Base-by-base conservation (phyloP, 2,888 invertebrate species). In the Melangyna quadrimaculata region DNA sequence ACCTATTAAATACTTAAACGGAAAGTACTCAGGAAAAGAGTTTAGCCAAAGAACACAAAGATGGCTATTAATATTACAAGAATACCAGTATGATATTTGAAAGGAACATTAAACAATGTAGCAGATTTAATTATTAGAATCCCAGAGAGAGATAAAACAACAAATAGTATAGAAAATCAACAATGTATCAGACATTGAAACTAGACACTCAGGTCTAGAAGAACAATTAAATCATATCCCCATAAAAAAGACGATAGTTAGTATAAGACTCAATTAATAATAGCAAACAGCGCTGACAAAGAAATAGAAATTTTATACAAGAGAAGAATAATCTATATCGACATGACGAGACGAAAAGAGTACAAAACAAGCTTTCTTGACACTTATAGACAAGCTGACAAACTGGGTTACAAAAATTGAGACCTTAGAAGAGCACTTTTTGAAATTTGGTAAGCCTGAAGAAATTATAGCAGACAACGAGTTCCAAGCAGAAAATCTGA, bases 291-390 rank as follows among this genome's bases (percentile, higher is more conserved):
- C 8, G 40, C 10, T 12, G 61, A 27, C 4, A 14, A 22, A 43
- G 70, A 78, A 35, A 65, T 70, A n/a, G 67, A 74, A 55, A 40
- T 61, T 1, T 19, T 70, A 17, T 22, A 53, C 29, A 14, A 19
- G 5, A 40, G 40, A 40, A 40, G n/a, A 40, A 40, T 40, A 5
- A 40, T 40, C 5, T n/a, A 40, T 51, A 12, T 73, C 10, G 72
- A 67, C 9, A 71, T 67, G 61, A 51, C 63, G 2, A 48, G 35
- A 78, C 19, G n/a, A 8, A 24, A 29, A 37, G 65, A 67, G 32
- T 43, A 65, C 9, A 24, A 77, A 77, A n/a, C 40, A 61, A 0
- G 2, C 59, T 69, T 69, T 24, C 27, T 61, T 6, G 29, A 67
- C 65, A 1, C 10, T 69, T 2, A 59, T 75, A 1, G 57, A 57